phyloP scores from a whole-genome alignment of 2,888 invertebrate genomes.

The Galeopsomyia nigrocyanea region DNA sequence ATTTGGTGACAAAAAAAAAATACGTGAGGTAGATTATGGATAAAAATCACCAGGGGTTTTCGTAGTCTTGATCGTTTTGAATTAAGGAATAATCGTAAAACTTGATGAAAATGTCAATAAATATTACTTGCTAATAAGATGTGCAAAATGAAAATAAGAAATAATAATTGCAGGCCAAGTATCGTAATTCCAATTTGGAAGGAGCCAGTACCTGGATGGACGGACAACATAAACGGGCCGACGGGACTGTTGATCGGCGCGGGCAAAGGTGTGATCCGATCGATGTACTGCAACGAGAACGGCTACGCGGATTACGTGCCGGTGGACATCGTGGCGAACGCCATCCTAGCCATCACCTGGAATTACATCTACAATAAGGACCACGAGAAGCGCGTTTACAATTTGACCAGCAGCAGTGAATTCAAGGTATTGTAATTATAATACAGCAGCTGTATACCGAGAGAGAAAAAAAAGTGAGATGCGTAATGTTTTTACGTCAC shows the following conservation, averaged over 20 bases:
- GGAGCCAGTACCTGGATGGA: conserved; percentile 90
- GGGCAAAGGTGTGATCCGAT: conserved; percentile 90
- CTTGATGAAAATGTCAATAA: too few relatives aligned
- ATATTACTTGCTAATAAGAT: too few relatives aligned
- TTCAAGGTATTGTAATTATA: conserved; percentile 72
- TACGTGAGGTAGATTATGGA: too few relatives aligned
- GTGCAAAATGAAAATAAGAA: too few relatives aligned
- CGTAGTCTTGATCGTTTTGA: too few relatives aligned
- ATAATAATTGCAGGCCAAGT: conserved; percentile 58
- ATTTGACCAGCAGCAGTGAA: conserved; percentile 85
- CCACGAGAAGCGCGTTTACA: conserved; percentile 73
- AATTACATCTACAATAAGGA: conserved; percentile 74
- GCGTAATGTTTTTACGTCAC: conserved; percentile 1
- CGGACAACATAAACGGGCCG: conserved; percentile 95
- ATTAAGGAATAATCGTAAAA: too few relatives aligned
- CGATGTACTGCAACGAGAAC: conserved; percentile 86
- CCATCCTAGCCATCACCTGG: conserved; percentile 78
- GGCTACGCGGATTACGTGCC: conserved; percentile 86
- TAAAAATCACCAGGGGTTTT: too few relatives aligned
- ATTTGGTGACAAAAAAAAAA: too few relatives aligned
- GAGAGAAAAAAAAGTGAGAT: background rate
- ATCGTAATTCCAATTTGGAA: conserved; percentile 88
- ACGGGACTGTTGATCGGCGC: conserved; percentile 84
- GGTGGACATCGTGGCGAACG: conserved; percentile 86
- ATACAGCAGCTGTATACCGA: background rate